These are phyloP conservation scores for Schizopygopsis pylzovi DNA, from an alignment of 2,797 vertebrate species.

Conservation along the genomic window DNA sequence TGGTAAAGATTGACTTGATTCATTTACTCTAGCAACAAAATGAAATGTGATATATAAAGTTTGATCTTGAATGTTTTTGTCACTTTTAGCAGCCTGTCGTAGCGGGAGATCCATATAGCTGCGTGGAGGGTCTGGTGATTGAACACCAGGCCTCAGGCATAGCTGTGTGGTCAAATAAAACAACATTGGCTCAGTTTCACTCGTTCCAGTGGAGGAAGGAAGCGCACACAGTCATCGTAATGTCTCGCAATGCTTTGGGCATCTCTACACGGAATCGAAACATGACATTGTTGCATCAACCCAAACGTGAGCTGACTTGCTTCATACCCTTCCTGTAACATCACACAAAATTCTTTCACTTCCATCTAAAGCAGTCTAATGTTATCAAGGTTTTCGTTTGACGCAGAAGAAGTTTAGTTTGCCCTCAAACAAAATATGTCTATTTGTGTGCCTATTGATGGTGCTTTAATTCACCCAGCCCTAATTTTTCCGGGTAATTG, in stretches of 20 bases:
- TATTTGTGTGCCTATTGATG: neutral
- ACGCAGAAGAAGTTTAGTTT: neutral
- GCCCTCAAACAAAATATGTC: neutral
- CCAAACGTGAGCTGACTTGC: slow-evolving; percentile 73
- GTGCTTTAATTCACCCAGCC: slow-evolving; percentile 19
- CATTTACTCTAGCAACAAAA: neutral
- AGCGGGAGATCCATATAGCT: slow-evolving; percentile 73
- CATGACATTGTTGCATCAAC: slow-evolving; percentile 82
- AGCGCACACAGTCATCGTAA: slow-evolving; percentile 79
- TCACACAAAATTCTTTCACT: neutral
- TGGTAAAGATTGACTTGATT: neutral
- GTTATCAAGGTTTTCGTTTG: neutral
- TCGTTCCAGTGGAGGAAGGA: slow-evolving; percentile 84
- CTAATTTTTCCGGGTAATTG: slow-evolving; percentile 35
- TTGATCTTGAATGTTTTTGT: neutral
- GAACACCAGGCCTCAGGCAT: slow-evolving; percentile 71
- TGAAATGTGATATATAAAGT: neutral
- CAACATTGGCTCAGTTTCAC: slow-evolving; percentile 74
- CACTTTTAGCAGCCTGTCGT: slow-evolving; percentile 64
- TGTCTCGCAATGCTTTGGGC: slow-evolving; percentile 87
- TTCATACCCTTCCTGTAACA: slow-evolving; percentile 9
- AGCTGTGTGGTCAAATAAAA: slow-evolving; percentile 67
- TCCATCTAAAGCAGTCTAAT: neutral
- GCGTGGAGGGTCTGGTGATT: slow-evolving; percentile 82
- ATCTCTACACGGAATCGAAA: slow-evolving; percentile 83